Evolutionary conservation across 2,888 invertebrate genomes (phyloP).

Genomic region (Aspidapion aeneum): DNA sequence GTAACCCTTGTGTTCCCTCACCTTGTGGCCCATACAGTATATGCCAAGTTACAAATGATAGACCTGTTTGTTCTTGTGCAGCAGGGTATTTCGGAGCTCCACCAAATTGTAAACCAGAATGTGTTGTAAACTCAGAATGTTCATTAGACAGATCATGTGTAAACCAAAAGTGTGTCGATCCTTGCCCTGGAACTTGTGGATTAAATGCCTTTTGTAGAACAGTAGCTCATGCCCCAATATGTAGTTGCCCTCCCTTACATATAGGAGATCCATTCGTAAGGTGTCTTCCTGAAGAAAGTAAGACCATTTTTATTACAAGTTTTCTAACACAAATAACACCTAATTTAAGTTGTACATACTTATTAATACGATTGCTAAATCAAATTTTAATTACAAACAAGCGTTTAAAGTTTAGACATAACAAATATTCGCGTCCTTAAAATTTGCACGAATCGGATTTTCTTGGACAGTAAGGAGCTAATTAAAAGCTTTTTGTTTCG

Average conservation of each 20-base stretch:
- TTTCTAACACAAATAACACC: slow-evolving; percentile 13
- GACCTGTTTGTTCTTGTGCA: slow-evolving; percentile 75
- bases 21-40: slow-evolving; percentile 78
- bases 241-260: slow-evolving; percentile 66
- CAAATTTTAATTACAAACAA: too few species aligned
- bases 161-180: slow-evolving; percentile 73
- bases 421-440: too few species aligned
- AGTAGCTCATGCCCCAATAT: slow-evolving; percentile 75
- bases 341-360: not conserved
- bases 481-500: too few species aligned
- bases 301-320: too few species aligned
- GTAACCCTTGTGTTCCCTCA: slow-evolving; percentile 70
- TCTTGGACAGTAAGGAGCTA: too few species aligned
- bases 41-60: slow-evolving; percentile 66
- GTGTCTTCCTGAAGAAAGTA: slow-evolving; percentile 63
- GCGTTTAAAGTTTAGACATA: too few species aligned
- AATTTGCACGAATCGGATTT: too few species aligned
- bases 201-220: slow-evolving; percentile 74
- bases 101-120: slow-evolving; percentile 73
- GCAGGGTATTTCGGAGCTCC: slow-evolving; percentile 71
- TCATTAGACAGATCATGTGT: slow-evolving; percentile 71
- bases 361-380: too few species aligned
- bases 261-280: slow-evolving; percentile 75
- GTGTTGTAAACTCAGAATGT: slow-evolving; percentile 76
- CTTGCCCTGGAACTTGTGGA: slow-evolving; percentile 75